Evolutionary conservation across 37 sponge, comb jelly and placozoan genomes (phyloP).

Genomic region (Beroe ovata): DNA sequence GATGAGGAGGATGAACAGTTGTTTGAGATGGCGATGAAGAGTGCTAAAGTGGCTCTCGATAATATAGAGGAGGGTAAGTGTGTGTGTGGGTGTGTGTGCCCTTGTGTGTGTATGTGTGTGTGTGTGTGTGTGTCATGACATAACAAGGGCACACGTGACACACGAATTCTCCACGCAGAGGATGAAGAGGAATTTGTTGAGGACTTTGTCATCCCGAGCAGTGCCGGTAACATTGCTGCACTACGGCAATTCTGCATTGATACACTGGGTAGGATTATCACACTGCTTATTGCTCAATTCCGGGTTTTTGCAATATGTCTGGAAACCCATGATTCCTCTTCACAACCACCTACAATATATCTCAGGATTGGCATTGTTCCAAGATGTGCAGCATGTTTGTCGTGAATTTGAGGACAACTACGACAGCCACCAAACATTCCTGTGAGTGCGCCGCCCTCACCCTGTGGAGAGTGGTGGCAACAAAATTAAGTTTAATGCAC

Average conservation of each 20-base stretch:
- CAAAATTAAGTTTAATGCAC: no score
- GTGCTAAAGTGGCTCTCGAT: constrained; percentile 63
- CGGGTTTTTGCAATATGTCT: no score
- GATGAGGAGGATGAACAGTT: constrained; percentile 25
- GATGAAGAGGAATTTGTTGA: constrained; percentile 54
- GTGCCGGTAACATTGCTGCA: constrained; percentile 62
- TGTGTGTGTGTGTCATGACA: no score
- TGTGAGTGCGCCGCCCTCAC: no score
- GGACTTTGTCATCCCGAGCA: constrained; percentile 43
- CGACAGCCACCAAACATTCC: constrained; percentile 52
- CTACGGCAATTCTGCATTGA: constrained; percentile 34
- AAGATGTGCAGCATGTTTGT: constrained; percentile 19
- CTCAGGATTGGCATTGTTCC: constrained; percentile 16
- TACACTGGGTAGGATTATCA: constrained; percentile 41
- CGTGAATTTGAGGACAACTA: constrained; percentile 64
- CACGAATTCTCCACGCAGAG: not conserved
- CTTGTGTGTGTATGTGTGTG: no score
- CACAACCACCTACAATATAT: no score
- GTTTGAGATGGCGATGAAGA: constrained; percentile 66
- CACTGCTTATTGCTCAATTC: no score
- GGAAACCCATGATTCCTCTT: no score
- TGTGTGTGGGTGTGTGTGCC: no score
- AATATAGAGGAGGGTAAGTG: constrained; percentile 63
- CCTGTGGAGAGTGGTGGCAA: no score
- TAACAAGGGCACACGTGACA: not conserved